Conservation (phyloP, 2,113 vertebrate genomes). For the Ranitomeya variabilis region DNA sequence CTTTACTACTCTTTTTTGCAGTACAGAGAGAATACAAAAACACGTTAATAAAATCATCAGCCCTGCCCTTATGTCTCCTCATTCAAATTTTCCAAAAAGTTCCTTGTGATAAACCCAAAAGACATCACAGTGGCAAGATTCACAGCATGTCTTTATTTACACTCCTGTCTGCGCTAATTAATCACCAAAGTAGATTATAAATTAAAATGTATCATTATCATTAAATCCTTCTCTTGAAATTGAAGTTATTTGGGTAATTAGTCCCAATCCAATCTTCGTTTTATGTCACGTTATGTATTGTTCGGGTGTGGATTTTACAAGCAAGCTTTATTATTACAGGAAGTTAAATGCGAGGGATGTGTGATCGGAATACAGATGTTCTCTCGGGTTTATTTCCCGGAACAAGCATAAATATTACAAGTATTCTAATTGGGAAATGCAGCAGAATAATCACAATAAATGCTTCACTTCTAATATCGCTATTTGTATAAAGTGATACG, state of each 20-base stretch:
- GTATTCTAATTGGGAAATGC: not conserved
- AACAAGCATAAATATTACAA: not conserved
- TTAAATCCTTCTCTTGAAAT: slow-evolving; percentile 37
- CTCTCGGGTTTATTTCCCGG: not conserved
- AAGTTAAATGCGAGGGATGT: slow-evolving; percentile 8
- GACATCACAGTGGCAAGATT: not conserved
- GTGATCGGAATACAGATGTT: slow-evolving; percentile 1
- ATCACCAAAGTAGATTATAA: slow-evolving; percentile 41
- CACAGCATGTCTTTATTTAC: slow-evolving; percentile 44
- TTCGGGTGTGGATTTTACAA: slow-evolving; percentile 46
- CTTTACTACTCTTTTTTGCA: not conserved
- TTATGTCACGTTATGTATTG: slow-evolving; percentile 29
- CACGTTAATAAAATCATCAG: not conserved
- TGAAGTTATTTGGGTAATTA: slow-evolving; percentile 44
- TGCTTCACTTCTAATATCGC: not conserved
- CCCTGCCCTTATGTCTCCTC: not conserved
- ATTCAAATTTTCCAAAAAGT: not conserved
- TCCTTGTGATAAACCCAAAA: not conserved
- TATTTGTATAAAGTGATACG: not conserved
- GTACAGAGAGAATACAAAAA: not conserved
- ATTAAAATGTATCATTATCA: slow-evolving; percentile 47
- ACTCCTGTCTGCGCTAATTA: slow-evolving; percentile 39
- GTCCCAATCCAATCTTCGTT: slow-evolving; percentile 36
- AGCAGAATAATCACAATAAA: not conserved
- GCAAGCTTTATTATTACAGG: slow-evolving; percentile 27